phyloP scores from a whole-genome alignment of 2,888 invertebrate genomes.

The Acheta domesticus region DNA sequence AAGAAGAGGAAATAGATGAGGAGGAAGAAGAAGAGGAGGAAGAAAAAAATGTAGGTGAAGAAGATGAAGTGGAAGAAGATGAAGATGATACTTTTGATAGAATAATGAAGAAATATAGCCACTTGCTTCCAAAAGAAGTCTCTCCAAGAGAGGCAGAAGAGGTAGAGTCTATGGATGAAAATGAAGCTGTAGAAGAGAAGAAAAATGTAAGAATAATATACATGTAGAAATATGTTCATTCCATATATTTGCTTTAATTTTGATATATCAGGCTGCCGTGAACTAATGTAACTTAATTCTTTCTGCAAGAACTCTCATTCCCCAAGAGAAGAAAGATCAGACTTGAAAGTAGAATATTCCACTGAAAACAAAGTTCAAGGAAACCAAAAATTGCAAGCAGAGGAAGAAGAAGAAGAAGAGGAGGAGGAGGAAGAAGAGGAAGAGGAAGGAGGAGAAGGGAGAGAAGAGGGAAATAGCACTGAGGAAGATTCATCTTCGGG shows the following conservation, averaged over 20 bases:
- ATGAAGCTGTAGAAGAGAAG: background rate
- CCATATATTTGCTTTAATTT: too few species aligned
- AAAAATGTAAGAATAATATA: too few species aligned
- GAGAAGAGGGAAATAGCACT: constrained; percentile 43
- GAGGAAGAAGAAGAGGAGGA: constrained; percentile 32
- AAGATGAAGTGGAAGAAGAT: constrained; percentile 31
- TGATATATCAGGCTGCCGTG: too few species aligned
- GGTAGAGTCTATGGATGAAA: background rate
- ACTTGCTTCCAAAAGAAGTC: background rate
- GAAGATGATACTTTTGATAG: constrained; percentile 18
- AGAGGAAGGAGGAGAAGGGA: constrained; percentile 39
- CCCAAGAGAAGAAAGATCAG: too few species aligned
- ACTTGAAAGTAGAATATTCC: too few species aligned
- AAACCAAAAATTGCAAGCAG: constrained; percentile 20
- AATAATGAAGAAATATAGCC: background rate
- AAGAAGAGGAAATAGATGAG: constrained; percentile 38
- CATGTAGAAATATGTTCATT: too few species aligned
- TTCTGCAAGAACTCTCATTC: too few species aligned
- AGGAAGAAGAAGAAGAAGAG: constrained; percentile 39
- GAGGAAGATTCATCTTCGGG: constrained; percentile 50
- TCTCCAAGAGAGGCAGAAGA: background rate
- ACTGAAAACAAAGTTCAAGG: too few species aligned
- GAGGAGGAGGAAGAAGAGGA: constrained; percentile 45
- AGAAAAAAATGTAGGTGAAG: constrained; percentile 28
- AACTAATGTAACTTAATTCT: too few species aligned